These are phyloP conservation scores for Neuroscelio doddi DNA, from an alignment of 2,888 invertebrate genomes.

Conservation along the genomic window DNA sequence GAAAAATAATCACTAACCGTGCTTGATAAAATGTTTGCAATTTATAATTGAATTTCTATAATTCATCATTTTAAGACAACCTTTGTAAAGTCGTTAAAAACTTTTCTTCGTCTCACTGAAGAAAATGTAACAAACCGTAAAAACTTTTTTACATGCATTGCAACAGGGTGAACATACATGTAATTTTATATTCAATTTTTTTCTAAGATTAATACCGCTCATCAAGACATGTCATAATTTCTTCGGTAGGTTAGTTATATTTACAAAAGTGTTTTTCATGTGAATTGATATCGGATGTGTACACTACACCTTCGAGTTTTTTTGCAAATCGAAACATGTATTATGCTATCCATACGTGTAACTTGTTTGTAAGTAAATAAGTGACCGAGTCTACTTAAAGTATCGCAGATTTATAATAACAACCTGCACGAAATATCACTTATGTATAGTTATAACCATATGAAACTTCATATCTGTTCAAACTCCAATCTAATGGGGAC, in stretches of 20 bases:
- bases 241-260: conserved; percentile 35
- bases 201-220: not conserved
- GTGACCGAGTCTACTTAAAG: conserved; percentile 11
- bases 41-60: no score
- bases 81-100: no score
- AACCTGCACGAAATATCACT: conserved; percentile 32
- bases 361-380: conserved; percentile 35
- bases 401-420: conserved; percentile 26
- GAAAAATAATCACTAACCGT: no score
- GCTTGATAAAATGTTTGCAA: no score
- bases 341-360: conserved; percentile 26
- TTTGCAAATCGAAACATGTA: conserved; percentile 30
- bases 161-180: no score
- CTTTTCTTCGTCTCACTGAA: no score
- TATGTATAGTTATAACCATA: conserved; percentile 18
- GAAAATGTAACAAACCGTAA: no score
- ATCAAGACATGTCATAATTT: conserved; percentile 26
- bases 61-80: no score
- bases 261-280: conserved; percentile 32
- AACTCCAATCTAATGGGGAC: conserved; percentile 29
- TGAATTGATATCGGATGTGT: conserved; percentile 24
- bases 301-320: conserved; percentile 23
- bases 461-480: no score
- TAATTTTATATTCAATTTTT: no score
- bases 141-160: no score